phyloP scores from a whole-genome alignment of 2,113 vertebrate species.

The Eclectus roratus region DNA sequence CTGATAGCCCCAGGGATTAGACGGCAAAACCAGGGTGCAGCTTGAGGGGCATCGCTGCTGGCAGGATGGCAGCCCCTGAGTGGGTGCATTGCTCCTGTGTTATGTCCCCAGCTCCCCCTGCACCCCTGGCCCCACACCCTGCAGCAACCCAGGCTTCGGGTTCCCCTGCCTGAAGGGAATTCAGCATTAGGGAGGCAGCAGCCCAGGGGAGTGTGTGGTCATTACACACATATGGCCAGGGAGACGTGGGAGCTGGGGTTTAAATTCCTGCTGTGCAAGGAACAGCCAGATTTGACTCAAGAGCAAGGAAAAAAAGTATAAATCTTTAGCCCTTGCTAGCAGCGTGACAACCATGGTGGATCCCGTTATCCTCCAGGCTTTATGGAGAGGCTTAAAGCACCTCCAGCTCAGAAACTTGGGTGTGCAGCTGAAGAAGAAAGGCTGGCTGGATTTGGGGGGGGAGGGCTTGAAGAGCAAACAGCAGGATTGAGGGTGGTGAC shows the following conservation, averaged over 20 bases:
- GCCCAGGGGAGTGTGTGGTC: accelerated
- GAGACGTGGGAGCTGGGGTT: background rate
- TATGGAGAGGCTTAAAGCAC: constrained; percentile 20
- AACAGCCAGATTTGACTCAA: background rate
- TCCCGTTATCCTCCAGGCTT: constrained; percentile 13
- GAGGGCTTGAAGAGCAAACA: background rate
- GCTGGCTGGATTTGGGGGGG: background rate
- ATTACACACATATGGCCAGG: accelerated
- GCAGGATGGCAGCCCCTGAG: background rate
- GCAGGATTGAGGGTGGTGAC: background rate
- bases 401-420: background rate
- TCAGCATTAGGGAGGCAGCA: background rate
- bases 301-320: background rate
- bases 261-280: constrained; percentile 35
- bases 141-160: background rate
- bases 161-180: background rate
- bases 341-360: constrained; percentile 29
- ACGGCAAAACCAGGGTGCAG: accelerated
- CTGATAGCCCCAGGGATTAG: accelerated
- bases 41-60: background rate
- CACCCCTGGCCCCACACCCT: accelerated
- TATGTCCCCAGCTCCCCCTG: background rate
- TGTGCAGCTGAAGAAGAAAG: background rate
- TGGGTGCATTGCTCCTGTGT: accelerated
- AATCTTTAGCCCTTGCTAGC: constrained; percentile 3